A percentile compares a stretch with the other conserved stretches of the same genome.
These are phyloP conservation scores for Pontoporia blainvillei DNA, from an alignment of 2,113 vertebrate species.

Conservation along the genomic window DNA sequence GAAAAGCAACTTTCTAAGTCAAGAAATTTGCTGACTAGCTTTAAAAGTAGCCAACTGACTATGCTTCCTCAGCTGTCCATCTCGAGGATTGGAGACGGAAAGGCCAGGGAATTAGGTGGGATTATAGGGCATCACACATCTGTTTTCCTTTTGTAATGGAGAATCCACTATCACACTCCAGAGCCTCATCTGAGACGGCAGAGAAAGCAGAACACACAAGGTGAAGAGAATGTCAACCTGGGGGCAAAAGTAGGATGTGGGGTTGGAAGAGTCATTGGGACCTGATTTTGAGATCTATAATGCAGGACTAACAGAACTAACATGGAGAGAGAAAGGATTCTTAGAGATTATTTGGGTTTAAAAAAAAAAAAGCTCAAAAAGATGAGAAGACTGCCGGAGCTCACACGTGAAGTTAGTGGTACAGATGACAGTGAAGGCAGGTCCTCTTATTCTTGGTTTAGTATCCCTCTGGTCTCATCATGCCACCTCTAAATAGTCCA, in stretches of 20 bases:
- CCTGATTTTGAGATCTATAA: background rate
- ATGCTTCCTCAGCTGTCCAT: background rate
- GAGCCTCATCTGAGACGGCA: background rate
- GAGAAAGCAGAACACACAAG: background rate
- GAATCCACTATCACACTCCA: too few species aligned
- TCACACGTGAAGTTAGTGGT: background rate
- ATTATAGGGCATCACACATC: background rate
- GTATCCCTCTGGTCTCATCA: background rate
- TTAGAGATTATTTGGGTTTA: background rate
- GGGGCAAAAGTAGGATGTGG: accelerated
- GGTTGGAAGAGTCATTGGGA: background rate
- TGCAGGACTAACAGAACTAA: background rate
- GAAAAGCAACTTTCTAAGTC: slow-evolving; percentile 67
- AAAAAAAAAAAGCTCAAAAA: background rate
- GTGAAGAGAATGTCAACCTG: background rate
- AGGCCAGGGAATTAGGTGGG: background rate
- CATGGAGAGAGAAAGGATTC: background rate
- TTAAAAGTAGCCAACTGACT: slow-evolving; percentile 62
- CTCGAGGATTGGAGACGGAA: background rate
- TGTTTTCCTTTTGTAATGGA: background rate
- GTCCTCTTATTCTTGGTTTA: background rate
- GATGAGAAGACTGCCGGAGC: too few species aligned
- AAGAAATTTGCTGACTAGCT: slow-evolving; percentile 75
- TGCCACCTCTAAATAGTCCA: background rate
- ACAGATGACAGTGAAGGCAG: background rate